Evolutionary conservation across 1,140 invertebrate species (phyloP).

Genomic region (Eupeodes corollae): DNA sequence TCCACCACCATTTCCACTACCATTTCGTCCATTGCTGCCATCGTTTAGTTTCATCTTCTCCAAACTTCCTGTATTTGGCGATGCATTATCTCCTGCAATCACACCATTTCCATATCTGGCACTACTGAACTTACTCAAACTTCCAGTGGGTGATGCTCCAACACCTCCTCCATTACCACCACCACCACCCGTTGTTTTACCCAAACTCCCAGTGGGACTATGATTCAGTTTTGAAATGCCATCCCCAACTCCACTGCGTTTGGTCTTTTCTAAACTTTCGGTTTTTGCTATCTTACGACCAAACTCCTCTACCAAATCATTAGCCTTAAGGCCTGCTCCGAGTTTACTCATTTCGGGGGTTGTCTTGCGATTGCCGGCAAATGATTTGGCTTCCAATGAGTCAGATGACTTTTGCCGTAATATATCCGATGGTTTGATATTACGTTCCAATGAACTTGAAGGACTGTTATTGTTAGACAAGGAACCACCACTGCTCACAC

Average conservation of each 20-base stretch:
- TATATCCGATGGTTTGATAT: conserved; percentile 36
- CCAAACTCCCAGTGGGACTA: conserved; percentile 15
- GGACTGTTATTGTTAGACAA: conserved; percentile 22
- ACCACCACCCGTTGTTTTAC: conserved; percentile 9
- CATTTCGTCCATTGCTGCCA: conserved; percentile 2
- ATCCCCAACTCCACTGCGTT: conserved; percentile 10
- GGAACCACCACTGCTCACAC: conserved; percentile 20
- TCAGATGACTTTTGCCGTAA: conserved; percentile 33
- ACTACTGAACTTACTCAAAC: conserved; percentile 19
- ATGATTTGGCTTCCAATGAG: conserved; percentile 24
- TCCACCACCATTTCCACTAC: neutral
- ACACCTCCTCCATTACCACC: conserved; percentile 7
- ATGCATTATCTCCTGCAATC: conserved; percentile 24
- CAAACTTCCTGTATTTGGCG: conserved; percentile 23
- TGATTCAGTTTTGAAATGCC: conserved; percentile 4
- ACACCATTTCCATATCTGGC: conserved; percentile 4
- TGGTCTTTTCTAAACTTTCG: conserved; percentile 29
- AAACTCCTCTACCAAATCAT: conserved; percentile 32
- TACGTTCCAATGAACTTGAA: conserved; percentile 32
- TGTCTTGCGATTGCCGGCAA: conserved; percentile 26
- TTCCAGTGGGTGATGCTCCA: conserved; percentile 29
- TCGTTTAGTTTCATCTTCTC: conserved; percentile 31
- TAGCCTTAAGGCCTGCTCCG: conserved; percentile 14
- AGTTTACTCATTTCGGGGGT: conserved; percentile 32
- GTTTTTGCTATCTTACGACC: conserved; percentile 30